Conservation (phyloP, 2,797 vertebrate genomes). For the Danio jaintianensis region DNA sequence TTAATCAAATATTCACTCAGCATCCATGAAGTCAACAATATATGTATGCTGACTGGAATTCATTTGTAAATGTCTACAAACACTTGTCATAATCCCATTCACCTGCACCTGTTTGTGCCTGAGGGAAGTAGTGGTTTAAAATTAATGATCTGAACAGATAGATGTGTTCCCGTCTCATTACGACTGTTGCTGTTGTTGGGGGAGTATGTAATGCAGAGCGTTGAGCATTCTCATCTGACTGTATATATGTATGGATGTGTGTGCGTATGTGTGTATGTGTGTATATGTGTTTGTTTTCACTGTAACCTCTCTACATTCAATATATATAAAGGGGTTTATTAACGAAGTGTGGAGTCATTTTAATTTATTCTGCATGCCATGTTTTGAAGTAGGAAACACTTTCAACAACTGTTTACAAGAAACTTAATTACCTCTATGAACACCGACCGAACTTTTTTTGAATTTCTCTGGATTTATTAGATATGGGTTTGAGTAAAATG, state of each 20-base stretch:
- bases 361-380: background rate
- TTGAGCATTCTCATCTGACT: slow-evolving; percentile 78
- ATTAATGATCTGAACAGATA: slow-evolving; percentile 5
- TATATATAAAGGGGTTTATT: slow-evolving; percentile 85
- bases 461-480: no score
- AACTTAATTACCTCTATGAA: no score
- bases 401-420: no score
- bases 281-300: slow-evolving; percentile 82
- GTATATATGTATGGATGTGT: slow-evolving; percentile 82
- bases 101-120: slow-evolving; percentile 44
- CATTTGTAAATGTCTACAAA: slow-evolving; percentile 28
- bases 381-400: background rate
- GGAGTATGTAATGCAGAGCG: slow-evolving; percentile 75
- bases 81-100: slow-evolving; percentile 29
- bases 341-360: slow-evolving; percentile 66
- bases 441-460: no score
- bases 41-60: slow-evolving; percentile 48
- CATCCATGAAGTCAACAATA: slow-evolving; percentile 28
- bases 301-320: slow-evolving; percentile 84
- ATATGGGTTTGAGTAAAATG: no score
- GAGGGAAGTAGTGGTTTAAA: slow-evolving; percentile 39
- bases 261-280: slow-evolving; percentile 48
- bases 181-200: slow-evolving; percentile 51
- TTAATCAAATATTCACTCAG: background rate
- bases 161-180: slow-evolving; percentile 40